A percentile compares a stretch with the other conserved stretches of the same genome.
These are phyloP conservation scores for Hydrozoanthus tunicans DNA, from an alignment of 64 coral and sea anemone species.

Conservation along the genomic window DNA sequence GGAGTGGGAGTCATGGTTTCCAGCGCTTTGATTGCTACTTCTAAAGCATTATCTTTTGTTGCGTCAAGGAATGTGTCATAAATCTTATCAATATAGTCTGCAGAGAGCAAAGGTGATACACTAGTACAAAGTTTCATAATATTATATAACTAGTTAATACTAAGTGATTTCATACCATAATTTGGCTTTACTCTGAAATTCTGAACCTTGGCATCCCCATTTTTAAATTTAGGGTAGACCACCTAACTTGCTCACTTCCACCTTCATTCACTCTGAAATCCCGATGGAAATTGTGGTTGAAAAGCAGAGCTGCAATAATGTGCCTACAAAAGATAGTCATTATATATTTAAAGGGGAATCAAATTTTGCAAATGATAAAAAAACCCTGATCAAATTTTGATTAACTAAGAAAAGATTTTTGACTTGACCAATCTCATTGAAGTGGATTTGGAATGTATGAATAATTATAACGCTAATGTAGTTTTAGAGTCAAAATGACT, in stretches of 20 bases:
- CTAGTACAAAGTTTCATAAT: not conserved
- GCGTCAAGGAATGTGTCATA: slow-evolving; percentile 47
- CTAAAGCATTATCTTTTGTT: not conserved
- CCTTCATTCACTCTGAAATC: slow-evolving; percentile 24
- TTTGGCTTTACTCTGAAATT: slow-evolving; percentile 43
- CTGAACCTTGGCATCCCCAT: not conserved
- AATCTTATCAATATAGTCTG: slow-evolving; percentile 51
- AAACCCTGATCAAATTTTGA: too few relatives aligned
- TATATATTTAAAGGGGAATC: not conserved
- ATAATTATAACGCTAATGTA: not conserved
- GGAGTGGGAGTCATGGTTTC: slow-evolving; percentile 41
- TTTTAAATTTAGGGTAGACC: slow-evolving; percentile 41
- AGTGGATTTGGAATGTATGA: not conserved
- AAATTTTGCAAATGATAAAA: not conserved
- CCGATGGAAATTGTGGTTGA: slow-evolving; percentile 35
- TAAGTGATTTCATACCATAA: slow-evolving; percentile 28
- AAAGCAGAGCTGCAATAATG: slow-evolving; percentile 35
- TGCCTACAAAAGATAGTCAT: slow-evolving; percentile 25
- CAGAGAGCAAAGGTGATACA: not conserved
- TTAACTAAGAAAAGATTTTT: not conserved
- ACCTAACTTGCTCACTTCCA: slow-evolving; percentile 48
- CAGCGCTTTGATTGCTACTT: slow-evolving; percentile 24
- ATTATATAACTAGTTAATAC: not conserved
- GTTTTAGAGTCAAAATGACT: not conserved
- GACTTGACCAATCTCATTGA: not conserved